Evolutionary conservation across 2,888 invertebrate genomes (phyloP), one percentile per base, ranked within the genome.

Genomic region (Volucella inanis): DNA sequence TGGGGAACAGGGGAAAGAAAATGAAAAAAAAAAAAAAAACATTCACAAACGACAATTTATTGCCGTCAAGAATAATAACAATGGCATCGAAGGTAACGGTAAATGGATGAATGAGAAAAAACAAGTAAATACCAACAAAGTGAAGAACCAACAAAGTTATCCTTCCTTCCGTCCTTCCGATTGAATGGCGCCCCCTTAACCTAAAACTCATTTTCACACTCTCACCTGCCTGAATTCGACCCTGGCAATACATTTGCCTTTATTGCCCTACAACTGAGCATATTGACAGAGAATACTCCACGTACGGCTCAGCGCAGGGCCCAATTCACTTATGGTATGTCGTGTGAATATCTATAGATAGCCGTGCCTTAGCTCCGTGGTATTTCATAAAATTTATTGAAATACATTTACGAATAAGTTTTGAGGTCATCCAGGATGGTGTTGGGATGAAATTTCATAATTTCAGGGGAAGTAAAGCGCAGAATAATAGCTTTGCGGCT

Each of bases 331-430:
- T 31, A 6, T n/a, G n/a, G n/a, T n/a, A n/a, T 31, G 1, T 31
- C 65, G 31, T n/a, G 15, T 10, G 49, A 68, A 49, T n/a, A 54
- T 59, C 45, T 61, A 54, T 57, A 65, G 55, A 75, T 61, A 62
- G 6, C 6, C 0, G 31, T 31, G 6, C 84, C 68, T 80, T 71
- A 72, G 71, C 76, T 75, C 55, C 54, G 65, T 71, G 49, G 71
- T 84, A 76, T 75, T 67, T 84, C 84, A 80, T 84, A 65, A 65
- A 80, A 80, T 71, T 50, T 71, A 84, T 84, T 61, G 65, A 80
- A 80, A 76, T 75, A 70, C 78, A 72, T 79, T 65, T 65, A 31
- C 31, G 31, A 31, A 31, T 31, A 31, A 31, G 31, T 77, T 39
- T 45, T 14, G 45, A 11, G 18, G 47, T 12, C n/a, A 1, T 9